Conservation (phyloP, 2,113 vertebrate species). For the Hippocampus guttulatus region DNA sequence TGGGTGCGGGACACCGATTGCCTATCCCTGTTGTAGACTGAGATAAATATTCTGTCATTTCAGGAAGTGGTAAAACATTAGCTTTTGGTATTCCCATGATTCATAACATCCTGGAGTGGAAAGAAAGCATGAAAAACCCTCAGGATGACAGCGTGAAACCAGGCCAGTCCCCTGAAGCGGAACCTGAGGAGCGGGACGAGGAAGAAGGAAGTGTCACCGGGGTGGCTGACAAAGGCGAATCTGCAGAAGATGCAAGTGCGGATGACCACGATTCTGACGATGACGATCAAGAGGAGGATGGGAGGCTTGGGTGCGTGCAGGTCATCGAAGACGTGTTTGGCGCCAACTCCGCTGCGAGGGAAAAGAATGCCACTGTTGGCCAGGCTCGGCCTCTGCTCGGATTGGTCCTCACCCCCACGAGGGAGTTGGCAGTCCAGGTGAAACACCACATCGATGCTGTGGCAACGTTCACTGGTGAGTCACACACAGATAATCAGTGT, state of each 20-base stretch:
- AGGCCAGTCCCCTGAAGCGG: slow-evolving; percentile 39
- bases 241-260: slow-evolving; percentile 36
- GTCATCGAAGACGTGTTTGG: slow-evolving; percentile 46
- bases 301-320: slow-evolving; percentile 50
- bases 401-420: slow-evolving; percentile 89
- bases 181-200: slow-evolving; percentile 7
- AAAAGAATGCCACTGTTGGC: not conserved
- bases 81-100: slow-evolving; percentile 97
- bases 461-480: slow-evolving; percentile 83
- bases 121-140: slow-evolving; percentile 53
- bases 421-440: slow-evolving; percentile 94
- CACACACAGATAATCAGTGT: no score
- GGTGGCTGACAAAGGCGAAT: slow-evolving; percentile 3
- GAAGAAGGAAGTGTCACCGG: slow-evolving; percentile 13
- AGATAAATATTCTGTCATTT: slow-evolving; percentile 17
- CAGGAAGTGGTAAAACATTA: slow-evolving; percentile 94
- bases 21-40: not conserved
- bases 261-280: slow-evolving; percentile 2
- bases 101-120: slow-evolving; percentile 86
- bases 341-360: slow-evolving; percentile 22
- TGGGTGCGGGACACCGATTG: no score
- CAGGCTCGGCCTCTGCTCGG: slow-evolving; percentile 80
- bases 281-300: slow-evolving; percentile 21
- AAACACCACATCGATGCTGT: slow-evolving; percentile 93
- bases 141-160: slow-evolving; percentile 3